Conservation (phyloP, 2,888 invertebrate genomes). For the Abrostola triplasia region DNA sequence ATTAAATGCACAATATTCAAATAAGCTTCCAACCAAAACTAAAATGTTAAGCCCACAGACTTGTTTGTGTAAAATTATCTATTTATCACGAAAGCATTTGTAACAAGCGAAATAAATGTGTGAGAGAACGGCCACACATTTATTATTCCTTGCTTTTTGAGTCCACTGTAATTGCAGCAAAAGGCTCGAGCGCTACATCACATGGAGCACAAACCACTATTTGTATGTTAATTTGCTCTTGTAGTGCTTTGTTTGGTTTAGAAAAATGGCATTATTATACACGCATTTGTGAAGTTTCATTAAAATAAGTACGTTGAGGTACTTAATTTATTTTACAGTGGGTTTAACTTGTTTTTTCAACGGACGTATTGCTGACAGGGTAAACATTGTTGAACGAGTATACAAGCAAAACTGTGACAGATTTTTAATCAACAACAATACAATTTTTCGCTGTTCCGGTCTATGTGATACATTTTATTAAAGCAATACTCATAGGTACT, state of each 20-base stretch:
- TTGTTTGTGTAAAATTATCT: neutral
- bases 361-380: neutral
- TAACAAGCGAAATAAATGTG: slow-evolving; percentile 17
- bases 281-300: slow-evolving; percentile 46
- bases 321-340: slow-evolving; percentile 22
- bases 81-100: slow-evolving; percentile 3
- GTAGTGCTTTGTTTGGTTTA: slow-evolving; percentile 60
- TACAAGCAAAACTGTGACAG: neutral
- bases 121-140: slow-evolving; percentile 24
- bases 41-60: neutral
- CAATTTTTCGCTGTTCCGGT: no score
- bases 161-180: slow-evolving; percentile 73
- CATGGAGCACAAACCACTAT: slow-evolving; percentile 64
- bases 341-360: slow-evolving; percentile 5
- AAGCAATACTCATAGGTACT: no score
- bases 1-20: neutral
- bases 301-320: slow-evolving; percentile 35
- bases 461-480: no score
- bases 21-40: neutral
- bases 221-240: slow-evolving; percentile 74
- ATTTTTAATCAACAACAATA: no score
- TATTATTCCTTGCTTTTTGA: slow-evolving; percentile 45
- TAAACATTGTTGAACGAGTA: neutral
- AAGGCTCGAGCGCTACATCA: slow-evolving; percentile 65
- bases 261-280: slow-evolving; percentile 58